A percentile compares a stretch with the other conserved stretches of the same genome.
Evolutionary conservation across 2,888 invertebrate genomes (phyloP).

Genomic region (Heteropelma amictum): DNA sequence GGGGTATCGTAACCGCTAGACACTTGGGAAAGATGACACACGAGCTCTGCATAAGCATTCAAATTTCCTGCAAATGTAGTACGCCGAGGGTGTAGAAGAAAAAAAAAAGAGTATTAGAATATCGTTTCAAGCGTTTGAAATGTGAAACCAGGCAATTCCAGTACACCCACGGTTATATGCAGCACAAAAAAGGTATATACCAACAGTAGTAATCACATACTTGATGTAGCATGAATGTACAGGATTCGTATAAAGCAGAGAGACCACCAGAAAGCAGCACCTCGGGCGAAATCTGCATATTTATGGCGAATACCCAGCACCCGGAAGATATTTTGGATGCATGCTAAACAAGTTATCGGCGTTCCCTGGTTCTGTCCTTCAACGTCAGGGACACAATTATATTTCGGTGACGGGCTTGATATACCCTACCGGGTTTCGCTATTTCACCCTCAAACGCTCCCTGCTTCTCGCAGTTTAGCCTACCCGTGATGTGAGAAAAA

Average conservation of each 20-base stretch:
- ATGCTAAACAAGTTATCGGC: slow-evolving; percentile 69
- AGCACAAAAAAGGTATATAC: slow-evolving; percentile 17
- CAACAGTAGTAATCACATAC: neutral
- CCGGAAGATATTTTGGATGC: slow-evolving; percentile 72
- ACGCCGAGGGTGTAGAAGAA: neutral
- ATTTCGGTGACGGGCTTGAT: slow-evolving; percentile 42
- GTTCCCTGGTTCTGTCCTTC: slow-evolving; percentile 44
- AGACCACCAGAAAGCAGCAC: slow-evolving; percentile 44
- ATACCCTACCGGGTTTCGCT: slow-evolving; percentile 9
- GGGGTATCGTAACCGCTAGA: too few relatives aligned
- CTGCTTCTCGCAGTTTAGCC: slow-evolving; percentile 22
- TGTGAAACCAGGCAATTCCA: slow-evolving; percentile 21
- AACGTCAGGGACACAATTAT: slow-evolving; percentile 57
- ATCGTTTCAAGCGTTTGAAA: slow-evolving; percentile 18
- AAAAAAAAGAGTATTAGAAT: neutral
- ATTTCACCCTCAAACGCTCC: slow-evolving; percentile 4
- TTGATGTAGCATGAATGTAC: neutral
- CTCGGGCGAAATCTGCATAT: slow-evolving; percentile 69
- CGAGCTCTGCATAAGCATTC: too few relatives aligned
- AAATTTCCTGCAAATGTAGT: neutral
- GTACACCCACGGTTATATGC: neutral
- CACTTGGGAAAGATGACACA: too few relatives aligned
- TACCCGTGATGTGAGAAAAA: slow-evolving; percentile 23
- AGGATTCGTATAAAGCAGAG: slow-evolving; percentile 6
- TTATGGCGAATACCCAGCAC: slow-evolving; percentile 70